Base-by-base conservation (phyloP, 2,888 invertebrate genomes). In the Latrodectus hesperus region DNA sequence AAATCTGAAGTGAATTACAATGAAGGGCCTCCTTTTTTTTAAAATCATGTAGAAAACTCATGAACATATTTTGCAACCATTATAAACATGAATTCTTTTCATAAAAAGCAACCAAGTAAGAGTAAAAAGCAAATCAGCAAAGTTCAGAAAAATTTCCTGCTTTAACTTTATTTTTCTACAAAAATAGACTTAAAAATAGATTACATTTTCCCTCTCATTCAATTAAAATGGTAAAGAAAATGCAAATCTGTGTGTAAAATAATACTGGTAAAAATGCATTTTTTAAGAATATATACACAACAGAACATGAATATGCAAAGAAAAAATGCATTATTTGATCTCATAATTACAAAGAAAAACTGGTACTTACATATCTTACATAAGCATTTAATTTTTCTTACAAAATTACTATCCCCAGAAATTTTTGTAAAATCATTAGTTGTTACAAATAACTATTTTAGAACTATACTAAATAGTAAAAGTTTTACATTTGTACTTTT, bases 201-300 rank as follows among this genome's bases (percentile, higher is more conserved):
- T 38, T 38, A 38, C 38, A 38, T 6, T 38, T 38, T 38, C 38
- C 38, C 6, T 38, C 6, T 3, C 38, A 38, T 3, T 38, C 38
- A 38, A 38, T 38, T 38, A 38, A 38, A 38, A 38, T 38, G 5
- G 6, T 38, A 60, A 55, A 55, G n/a, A 60, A 60, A 60, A 60
- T 6, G n/a, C 6, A n/a, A 60, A 60, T 60, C 14, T 6, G 6
- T 14, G 5, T n/a, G 73, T 81, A 81, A 81, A 81, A 81, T 81
- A 81, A 81, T 81, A 81, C 81, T 81, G 81, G 49, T 81, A 67
- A 81, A 26, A 17, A 60, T 68, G 55, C 22, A 73, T 22, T 72
- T 72, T 78, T 70, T 38, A 70, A 49, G 55, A 77, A 73, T 81
- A 81, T 73, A 81, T 81, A 74, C 52, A 81, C 81, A 74, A 67